Conservation (phyloP, 2,888 invertebrate species). For the Formica aserva region DNA sequence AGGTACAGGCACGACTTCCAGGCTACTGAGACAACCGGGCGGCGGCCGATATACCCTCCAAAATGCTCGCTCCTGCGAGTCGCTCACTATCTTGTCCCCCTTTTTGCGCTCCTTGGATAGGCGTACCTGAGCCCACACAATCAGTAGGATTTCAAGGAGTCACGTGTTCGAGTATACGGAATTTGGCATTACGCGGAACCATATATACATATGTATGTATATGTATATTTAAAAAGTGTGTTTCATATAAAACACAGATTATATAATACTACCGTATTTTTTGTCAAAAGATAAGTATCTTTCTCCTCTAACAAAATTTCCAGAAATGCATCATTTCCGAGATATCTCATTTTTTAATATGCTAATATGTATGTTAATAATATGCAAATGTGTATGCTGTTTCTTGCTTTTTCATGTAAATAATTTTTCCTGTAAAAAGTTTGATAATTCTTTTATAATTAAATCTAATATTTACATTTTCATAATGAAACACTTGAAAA, state of each 20-base stretch:
- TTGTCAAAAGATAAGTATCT: background rate
- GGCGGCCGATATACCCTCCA: constrained; percentile 98
- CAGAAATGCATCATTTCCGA: background rate
- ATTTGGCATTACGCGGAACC: constrained; percentile 3
- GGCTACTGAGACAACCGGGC: constrained; percentile 93
- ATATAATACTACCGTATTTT: background rate
- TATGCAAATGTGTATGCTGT: background rate
- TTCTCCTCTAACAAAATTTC: background rate
- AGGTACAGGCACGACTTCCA: constrained; percentile 95
- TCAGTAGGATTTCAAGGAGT: constrained; percentile 73
- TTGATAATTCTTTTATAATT: background rate
- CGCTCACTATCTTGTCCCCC: constrained; percentile 97
- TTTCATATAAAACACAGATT: background rate
- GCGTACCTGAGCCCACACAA: constrained; percentile 89
- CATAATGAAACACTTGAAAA: background rate
- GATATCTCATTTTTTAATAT: background rate
- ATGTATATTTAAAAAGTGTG: background rate
- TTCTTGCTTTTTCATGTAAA: background rate
- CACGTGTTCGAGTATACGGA: constrained; percentile 57
- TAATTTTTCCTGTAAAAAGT: background rate
- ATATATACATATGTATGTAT: too few species aligned
- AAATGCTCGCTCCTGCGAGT: constrained; percentile 98
- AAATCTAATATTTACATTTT: background rate
- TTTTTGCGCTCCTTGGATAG: constrained; percentile 98
- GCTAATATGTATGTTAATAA: background rate